Evolutionary conservation across 2,888 invertebrate species (phyloP), one percentile per base, ranked within the genome.

Genomic region (Dryococelus australis): DNA sequence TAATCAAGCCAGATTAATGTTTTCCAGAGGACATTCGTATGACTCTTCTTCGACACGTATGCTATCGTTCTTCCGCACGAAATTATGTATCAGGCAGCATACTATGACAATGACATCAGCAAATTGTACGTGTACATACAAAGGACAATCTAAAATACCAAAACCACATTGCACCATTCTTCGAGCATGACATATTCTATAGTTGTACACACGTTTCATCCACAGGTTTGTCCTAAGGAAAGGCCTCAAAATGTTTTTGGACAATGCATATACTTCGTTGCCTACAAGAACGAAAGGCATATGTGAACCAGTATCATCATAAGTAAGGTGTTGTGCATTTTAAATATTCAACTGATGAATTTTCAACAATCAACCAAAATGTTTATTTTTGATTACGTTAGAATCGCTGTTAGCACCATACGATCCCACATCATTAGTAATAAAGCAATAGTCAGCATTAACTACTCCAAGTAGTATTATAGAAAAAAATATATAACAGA

Each of bases 271-370:
- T 86, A 28, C 6, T 28, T 86, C 53, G 28, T 65, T 78, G 53
- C 78, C 86, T 10, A 85, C 85, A 24, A 85, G 35, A 86, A 86
- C 65, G 53, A 86, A 86, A 24, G 78, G 53, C 51, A 53, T 53
- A 20, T 0, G 78, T 35, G 12, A 20, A 8, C 10, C 9, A 53
- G 24, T 28, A 13, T 86, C 65, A 24, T 53, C 35, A 16, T 65
- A 24, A 53, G 86, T 78, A 35, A 86, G 53, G n/a, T 10, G 10
- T 78, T 5, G 53, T 53, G 85, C 53, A n/a, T 65, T 86, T 27
- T 8, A 65, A 16, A 65, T 86, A 65, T 86, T 86, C 53, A 86
- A 53, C 12, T 86, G 6, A 86, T n/a, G 5, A 28, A 2, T 26
- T 24, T 65, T 65, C 13, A 86, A 51, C 53, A 20, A 4, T 24